These are phyloP conservation scores for Limnephilus auricula DNA, from an alignment of 2,888 invertebrate species.

Conservation along the genomic window DNA sequence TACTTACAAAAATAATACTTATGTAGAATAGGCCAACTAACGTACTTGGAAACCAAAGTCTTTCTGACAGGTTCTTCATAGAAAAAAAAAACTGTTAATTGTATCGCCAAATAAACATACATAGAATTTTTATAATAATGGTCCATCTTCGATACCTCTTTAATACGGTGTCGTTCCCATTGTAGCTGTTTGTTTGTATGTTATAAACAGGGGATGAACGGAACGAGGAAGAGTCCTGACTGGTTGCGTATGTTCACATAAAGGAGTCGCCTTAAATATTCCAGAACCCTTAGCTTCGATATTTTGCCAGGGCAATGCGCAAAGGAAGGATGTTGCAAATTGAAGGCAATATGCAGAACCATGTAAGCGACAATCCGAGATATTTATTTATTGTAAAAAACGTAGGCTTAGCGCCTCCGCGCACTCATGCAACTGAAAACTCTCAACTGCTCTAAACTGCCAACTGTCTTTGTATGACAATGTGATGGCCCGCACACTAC, in stretches of 20 bases:
- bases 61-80: not conserved
- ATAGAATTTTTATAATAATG: not conserved
- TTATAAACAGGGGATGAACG: not conserved
- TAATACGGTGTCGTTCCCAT: not conserved
- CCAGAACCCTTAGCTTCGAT: conserved; percentile 57
- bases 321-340: conserved; percentile 57
- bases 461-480: too few species aligned
- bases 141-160: not conserved
- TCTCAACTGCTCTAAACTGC: too few species aligned
- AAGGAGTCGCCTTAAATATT: conserved; percentile 52
- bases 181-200: not conserved
- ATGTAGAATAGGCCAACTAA: too few species aligned
- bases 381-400: too few species aligned
- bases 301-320: conserved; percentile 54
- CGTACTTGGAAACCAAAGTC: too few species aligned
- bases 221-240: not conserved
- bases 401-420: too few species aligned
- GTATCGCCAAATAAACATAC: not conserved
- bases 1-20: too few species aligned
- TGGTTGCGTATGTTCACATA: conserved; percentile 37
- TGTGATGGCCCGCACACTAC: too few species aligned
- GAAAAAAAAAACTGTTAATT: not conserved
- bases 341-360: not conserved
- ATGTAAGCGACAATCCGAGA: not conserved
- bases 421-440: too few species aligned